Evolutionary conservation across 2,113 vertebrate genomes (phyloP).

Genomic region (Ancistrus triradiatus): DNA sequence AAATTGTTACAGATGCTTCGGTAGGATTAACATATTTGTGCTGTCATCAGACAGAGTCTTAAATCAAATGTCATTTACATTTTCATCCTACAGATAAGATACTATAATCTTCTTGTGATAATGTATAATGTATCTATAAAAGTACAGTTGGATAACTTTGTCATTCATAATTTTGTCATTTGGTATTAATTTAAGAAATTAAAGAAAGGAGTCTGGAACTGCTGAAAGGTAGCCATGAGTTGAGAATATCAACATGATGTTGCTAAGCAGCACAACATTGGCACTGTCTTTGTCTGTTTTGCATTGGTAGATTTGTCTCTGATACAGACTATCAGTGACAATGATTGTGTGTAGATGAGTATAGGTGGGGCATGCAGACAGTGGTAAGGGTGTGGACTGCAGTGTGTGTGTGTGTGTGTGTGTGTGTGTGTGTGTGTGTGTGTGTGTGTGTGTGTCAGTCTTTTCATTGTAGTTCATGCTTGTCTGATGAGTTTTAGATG

Average conservation of each 20-base stretch:
- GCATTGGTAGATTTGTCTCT: conserved; percentile 14
- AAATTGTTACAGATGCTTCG: too few species aligned
- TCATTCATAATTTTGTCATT: too few species aligned
- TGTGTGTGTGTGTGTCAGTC: conserved; percentile 3
- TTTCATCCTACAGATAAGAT: too few species aligned
- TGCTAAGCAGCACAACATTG: conserved; percentile 23
- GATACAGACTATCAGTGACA: background rate
- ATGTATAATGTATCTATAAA: too few species aligned
- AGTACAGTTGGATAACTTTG: too few species aligned
- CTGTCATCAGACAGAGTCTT: too few species aligned
- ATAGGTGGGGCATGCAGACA: conserved; percentile 19
- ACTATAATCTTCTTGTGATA: too few species aligned
- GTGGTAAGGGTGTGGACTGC: conserved; percentile 28
- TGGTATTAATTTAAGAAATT: too few species aligned
- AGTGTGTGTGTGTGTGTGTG: conserved; percentile 4
- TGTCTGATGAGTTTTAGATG: conserved; percentile 25
- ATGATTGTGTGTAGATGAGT: conserved; percentile 1
- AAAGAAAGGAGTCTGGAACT: background rate
- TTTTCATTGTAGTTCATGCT: conserved; percentile 14
- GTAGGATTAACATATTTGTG: too few species aligned
- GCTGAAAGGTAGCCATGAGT: background rate
- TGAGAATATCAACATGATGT: background rate
- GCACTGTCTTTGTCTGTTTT: background rate
- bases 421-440: conserved; percentile 1
- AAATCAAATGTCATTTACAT: too few species aligned